These are phyloP conservation scores for Ptyas mucosa DNA, from an alignment of 2,113 vertebrate genomes.

Conservation along the genomic window DNA sequence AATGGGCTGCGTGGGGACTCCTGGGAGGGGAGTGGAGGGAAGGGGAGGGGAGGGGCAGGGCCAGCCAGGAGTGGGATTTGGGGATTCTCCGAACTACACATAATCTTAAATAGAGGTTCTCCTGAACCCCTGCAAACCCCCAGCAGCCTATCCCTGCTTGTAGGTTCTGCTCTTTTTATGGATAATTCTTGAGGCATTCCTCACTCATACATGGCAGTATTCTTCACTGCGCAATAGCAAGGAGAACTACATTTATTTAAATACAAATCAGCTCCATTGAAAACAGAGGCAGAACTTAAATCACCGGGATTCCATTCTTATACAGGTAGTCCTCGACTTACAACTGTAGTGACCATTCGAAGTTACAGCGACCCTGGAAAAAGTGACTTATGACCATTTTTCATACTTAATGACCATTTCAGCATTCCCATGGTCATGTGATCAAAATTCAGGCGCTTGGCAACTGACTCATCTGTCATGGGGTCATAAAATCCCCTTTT, in stretches of 20 bases:
- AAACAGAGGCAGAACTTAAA: background rate
- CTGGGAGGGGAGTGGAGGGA: no score
- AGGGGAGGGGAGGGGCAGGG: no score
- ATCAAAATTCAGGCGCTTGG: background rate
- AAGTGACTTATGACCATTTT: background rate
- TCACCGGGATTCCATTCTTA: background rate
- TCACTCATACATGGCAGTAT: slow-evolving; percentile 25
- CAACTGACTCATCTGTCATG: background rate
- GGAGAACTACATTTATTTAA: slow-evolving; percentile 8
- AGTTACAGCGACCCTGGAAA: background rate
- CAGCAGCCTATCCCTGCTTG: no score
- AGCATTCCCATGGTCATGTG: background rate
- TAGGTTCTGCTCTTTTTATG: slow-evolving; percentile 35
- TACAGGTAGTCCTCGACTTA: background rate
- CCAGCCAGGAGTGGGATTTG: no score
- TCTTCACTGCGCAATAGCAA: slow-evolving; percentile 20
- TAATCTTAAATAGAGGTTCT: no score
- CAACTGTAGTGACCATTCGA: background rate
- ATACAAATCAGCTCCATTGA: background rate
- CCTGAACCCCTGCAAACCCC: no score
- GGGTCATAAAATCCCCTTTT: background rate
- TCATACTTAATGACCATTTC: background rate
- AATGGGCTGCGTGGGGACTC: no score
- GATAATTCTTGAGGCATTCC: slow-evolving; percentile 30
- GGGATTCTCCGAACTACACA: no score